Evolutionary conservation across 2,113 vertebrate species (phyloP).

Genomic region (Neoarius graeffei): DNA sequence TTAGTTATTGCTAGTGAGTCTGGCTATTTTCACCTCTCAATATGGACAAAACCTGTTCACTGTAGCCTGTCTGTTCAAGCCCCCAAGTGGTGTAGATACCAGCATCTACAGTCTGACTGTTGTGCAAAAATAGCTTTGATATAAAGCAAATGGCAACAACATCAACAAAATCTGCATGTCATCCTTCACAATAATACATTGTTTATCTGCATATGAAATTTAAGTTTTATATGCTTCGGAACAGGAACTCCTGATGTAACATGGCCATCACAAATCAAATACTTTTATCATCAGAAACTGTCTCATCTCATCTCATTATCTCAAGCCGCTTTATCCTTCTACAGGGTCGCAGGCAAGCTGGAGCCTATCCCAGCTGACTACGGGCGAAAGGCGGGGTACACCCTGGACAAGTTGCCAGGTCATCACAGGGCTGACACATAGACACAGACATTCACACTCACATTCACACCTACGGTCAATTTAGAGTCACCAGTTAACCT

Average conservation of each 20-base stretch:
- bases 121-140: neutral
- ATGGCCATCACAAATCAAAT: neutral
- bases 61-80: neutral
- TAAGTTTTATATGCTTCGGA: neutral
- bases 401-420: too few species aligned
- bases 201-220: neutral
- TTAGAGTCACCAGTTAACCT: too few species aligned
- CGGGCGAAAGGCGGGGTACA: too few species aligned
- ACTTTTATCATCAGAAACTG: neutral
- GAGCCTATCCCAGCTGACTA: too few species aligned
- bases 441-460: too few species aligned
- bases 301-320: too few species aligned
- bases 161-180: neutral
- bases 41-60: neutral
- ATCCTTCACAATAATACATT: neutral
- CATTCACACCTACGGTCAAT: too few species aligned
- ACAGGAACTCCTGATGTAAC: neutral
- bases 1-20: neutral
- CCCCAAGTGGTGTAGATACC: neutral
- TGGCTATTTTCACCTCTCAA: neutral
- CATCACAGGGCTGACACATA: too few species aligned
- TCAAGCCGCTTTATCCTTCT: too few species aligned
- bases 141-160: neutral
- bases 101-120: neutral
- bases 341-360: too few species aligned